Conservation (phyloP, 2,797 vertebrate genomes). For the Esox masquinongy region DNA sequence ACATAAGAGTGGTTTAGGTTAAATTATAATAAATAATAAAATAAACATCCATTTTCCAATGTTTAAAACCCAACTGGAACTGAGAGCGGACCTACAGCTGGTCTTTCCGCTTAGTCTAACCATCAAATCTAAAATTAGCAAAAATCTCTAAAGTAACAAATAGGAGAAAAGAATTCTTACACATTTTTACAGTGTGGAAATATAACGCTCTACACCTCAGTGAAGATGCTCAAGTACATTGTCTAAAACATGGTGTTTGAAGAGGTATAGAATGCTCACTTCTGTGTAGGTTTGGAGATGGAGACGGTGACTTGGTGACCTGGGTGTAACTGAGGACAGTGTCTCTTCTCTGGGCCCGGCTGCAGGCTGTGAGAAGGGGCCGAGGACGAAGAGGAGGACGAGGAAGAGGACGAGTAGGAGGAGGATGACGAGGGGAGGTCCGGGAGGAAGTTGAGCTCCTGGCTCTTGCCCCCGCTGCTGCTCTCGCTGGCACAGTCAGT, state of each 20-base stretch:
- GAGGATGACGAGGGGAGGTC: constrained; percentile 73
- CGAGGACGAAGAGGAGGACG: constrained; percentile 75
- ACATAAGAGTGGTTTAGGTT: too few relatives aligned
- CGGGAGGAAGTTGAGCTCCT: constrained; percentile 90
- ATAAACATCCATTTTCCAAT: too few relatives aligned
- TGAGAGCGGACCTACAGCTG: too few relatives aligned
- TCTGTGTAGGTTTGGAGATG: constrained; percentile 86
- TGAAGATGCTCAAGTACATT: too few relatives aligned
- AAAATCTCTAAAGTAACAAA: too few relatives aligned
- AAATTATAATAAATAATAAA: too few relatives aligned
- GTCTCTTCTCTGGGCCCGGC: constrained; percentile 80
- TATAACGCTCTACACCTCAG: too few relatives aligned
- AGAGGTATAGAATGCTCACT: constrained; percentile 71
- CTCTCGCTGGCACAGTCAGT: constrained; percentile 97
- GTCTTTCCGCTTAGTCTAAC: too few relatives aligned
- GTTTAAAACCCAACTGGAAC: too few relatives aligned
- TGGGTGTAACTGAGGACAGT: constrained; percentile 75
- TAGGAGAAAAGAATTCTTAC: too few relatives aligned
- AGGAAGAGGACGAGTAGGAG: constrained; percentile 77
- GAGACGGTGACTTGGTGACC: constrained; percentile 85
- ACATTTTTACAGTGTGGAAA: too few relatives aligned
- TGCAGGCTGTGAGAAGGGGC: constrained; percentile 57
- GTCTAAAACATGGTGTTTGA: neutral
- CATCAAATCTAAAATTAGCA: too few relatives aligned
- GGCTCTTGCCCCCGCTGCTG: constrained; percentile 92